Conservation (phyloP, 2,888 invertebrate genomes). For the Mongoloraphidia duomilia region DNA sequence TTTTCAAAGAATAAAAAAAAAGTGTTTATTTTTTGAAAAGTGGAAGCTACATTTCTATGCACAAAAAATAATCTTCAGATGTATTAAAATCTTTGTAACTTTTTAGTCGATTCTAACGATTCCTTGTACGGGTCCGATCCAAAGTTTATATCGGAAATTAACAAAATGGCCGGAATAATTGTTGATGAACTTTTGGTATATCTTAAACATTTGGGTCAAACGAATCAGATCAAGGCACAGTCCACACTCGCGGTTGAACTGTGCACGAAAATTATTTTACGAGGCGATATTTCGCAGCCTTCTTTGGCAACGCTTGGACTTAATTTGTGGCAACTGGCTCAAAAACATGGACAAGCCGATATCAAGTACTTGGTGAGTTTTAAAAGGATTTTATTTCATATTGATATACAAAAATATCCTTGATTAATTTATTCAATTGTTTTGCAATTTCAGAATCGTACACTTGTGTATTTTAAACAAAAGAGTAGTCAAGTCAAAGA, state of each 20-base stretch:
- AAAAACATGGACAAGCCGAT: conserved; percentile 38
- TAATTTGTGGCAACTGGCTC: conserved; percentile 70
- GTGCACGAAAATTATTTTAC: conserved; percentile 48
- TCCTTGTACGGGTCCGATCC: conserved; percentile 78
- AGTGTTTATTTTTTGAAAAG: too few relatives aligned
- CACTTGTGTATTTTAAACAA: conserved; percentile 17
- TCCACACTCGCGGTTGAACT: conserved; percentile 59
- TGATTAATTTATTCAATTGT: background rate
- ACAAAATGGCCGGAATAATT: conserved; percentile 59
- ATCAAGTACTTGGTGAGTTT: conserved; percentile 24
- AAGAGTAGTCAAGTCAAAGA: conserved; percentile 13
- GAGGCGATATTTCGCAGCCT: conserved; percentile 46
- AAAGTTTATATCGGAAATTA: conserved; percentile 69
- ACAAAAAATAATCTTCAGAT: too few relatives aligned
- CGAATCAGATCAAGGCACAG: conserved; percentile 52
- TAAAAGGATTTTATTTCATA: background rate
- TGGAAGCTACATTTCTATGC: too few relatives aligned
- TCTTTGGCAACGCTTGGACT: conserved; percentile 51
- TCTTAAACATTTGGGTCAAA: conserved; percentile 52
- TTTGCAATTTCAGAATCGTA: conserved; percentile 18
- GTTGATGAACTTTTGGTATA: conserved; percentile 60
- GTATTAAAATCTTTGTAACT: conserved; percentile 8
- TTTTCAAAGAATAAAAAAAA: too few relatives aligned
- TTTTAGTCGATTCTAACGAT: conserved; percentile 81
- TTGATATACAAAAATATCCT: background rate